phyloP scores from a whole-genome alignment of 2,888 invertebrate genomes.

The Drosophila neotestacea region DNA sequence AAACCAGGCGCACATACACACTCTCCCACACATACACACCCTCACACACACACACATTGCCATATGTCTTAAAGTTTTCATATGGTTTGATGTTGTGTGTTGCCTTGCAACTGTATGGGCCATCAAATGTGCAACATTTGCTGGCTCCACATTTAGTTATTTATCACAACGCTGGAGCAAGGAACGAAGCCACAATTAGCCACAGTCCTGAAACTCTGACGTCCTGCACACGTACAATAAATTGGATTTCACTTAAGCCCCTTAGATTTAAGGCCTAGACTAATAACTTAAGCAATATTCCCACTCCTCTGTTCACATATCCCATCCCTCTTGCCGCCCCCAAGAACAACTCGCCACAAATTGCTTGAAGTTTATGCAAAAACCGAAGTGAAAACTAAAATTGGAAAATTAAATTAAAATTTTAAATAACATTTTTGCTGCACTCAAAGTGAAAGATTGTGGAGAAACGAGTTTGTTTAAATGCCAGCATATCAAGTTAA shows the following conservation, averaged over 20 bases:
- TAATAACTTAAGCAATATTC: constrained; percentile 66
- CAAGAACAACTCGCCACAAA: constrained; percentile 58
- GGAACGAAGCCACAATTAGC: constrained; percentile 41
- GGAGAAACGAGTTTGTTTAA: constrained; percentile 34
- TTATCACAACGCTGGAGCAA: constrained; percentile 32
- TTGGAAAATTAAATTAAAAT: constrained; percentile 20
- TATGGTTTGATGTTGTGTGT: constrained; percentile 48
- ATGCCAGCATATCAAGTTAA: constrained; percentile 39
- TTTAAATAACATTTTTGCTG: constrained; percentile 6
- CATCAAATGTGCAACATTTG: constrained; percentile 75
- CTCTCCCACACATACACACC: constrained; percentile 8
- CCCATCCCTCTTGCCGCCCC: constrained; percentile 7
- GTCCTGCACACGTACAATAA: constrained; percentile 71
- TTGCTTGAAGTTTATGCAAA: constrained; percentile 18
- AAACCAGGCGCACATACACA: constrained; percentile 38
- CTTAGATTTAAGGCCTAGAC: constrained; percentile 73
- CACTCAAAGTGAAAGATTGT: constrained; percentile 14
- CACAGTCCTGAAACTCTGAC: constrained; percentile 26
- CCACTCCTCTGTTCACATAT: background rate
- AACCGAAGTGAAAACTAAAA: constrained; percentile 3
- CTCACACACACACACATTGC: constrained; percentile 44
- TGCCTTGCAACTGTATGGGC: constrained; percentile 36
- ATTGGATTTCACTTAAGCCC: constrained; percentile 72
- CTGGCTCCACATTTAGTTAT: constrained; percentile 35
- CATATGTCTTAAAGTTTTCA: constrained; percentile 55